Evolutionary conservation across 2,113 vertebrate species (phyloP).

Genomic region (Hystrix cristata): DNA sequence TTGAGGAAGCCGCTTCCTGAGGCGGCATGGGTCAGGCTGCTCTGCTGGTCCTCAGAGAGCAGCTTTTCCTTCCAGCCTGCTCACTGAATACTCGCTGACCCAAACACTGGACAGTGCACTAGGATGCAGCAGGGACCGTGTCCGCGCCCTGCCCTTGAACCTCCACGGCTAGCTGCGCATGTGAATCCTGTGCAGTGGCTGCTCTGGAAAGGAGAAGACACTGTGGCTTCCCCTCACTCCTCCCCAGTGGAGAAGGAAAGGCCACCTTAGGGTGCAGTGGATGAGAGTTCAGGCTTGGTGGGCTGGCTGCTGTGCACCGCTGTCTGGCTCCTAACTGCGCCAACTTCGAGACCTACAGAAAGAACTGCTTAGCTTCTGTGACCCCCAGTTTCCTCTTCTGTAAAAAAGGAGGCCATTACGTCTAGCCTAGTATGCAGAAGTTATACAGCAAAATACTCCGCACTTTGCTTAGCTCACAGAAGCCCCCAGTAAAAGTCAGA

Average conservation of each 20-base stretch:
- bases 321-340: rapidly evolving
- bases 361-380: not conserved
- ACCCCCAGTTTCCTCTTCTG: not conserved
- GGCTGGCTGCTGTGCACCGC: not conserved
- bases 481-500: not conserved
- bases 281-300: not conserved
- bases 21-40: rapidly evolving
- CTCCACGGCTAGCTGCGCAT: too few species aligned
- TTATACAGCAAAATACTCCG: not conserved
- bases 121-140: rapidly evolving
- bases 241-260: not conserved
- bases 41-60: not conserved
- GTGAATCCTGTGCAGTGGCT: too few species aligned
- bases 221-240: too few species aligned
- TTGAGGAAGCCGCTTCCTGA: not conserved
- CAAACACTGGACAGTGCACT: too few species aligned
- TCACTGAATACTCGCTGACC: not conserved
- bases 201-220: not conserved
- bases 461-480: not conserved
- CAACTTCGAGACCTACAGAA: not conserved
- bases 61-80: not conserved
- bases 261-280: rapidly evolving
- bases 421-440: too few species aligned
- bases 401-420: not conserved
- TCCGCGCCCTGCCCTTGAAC: not conserved